These are phyloP conservation scores for Alloplasta piceator DNA, from an alignment of 2,888 invertebrate species.

Conservation along the genomic window DNA sequence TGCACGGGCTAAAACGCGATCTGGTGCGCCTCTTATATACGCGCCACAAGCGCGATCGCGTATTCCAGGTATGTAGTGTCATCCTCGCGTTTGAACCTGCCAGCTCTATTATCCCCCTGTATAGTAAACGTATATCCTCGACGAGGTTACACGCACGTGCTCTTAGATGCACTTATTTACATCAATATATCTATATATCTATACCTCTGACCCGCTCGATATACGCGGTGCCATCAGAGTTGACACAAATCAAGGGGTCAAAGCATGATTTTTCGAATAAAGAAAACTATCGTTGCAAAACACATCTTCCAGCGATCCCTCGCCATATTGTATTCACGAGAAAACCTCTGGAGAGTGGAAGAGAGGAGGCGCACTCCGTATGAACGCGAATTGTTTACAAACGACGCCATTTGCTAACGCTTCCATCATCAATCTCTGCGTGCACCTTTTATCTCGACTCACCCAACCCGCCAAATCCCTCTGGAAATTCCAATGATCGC, in stretches of 20 bases:
- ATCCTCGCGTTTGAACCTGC: conserved; percentile 39
- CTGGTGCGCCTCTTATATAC: conserved; percentile 25
- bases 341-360: not conserved
- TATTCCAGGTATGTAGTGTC: conserved; percentile 54
- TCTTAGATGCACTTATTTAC: conserved; percentile 13
- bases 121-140: conserved; percentile 32
- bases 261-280: not conserved
- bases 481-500: not conserved
- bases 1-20: not conserved
- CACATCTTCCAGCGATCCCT: not conserved
- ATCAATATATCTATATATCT: conserved; percentile 20
- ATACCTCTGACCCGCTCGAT: conserved; percentile 20
- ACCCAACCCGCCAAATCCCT: not conserved
- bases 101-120: conserved; percentile 50
- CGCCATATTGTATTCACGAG: not conserved
- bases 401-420: not conserved
- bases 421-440: not conserved
- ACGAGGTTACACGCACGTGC: conserved; percentile 54
- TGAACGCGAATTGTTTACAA: conserved; percentile 7
- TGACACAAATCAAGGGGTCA: conserved; percentile 5
- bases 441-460: not conserved
- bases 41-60: conserved; percentile 32
- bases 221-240: conserved; percentile 26
- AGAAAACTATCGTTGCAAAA: no score
- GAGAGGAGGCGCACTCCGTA: not conserved